Evolutionary conservation across 2,888 invertebrate species (phyloP), one percentile per base, ranked within the genome.

Genomic region (Trichogramma evanescens): DNA sequence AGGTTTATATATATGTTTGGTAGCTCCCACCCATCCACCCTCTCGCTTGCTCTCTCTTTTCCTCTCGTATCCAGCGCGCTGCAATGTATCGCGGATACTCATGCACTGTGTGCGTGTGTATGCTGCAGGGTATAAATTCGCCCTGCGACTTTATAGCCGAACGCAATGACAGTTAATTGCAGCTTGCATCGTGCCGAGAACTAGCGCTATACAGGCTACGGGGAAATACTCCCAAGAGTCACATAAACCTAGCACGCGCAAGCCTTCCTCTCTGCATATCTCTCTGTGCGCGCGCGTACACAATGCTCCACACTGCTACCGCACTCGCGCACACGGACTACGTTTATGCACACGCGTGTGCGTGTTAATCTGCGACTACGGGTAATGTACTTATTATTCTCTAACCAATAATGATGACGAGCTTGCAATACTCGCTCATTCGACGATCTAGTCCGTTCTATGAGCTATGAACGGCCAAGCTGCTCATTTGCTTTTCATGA

Each of bases 121-220:
- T 8, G 40, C 52, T 59, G 46, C 52, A 51, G 45, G 55, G 55
- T 58, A 62, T 64, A 64, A 64, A 64, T 64, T 62, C 48, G 46
- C 62, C 52, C 26, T 10, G 49, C 50, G 62, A 62, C 60, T 62
- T 62, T 60, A 64, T 64, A 60, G 60, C 60, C 58, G 46, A 60
- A 58, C 54, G 44, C 60, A 64, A 62, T 50, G 60, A 62, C 59
- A 64, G 64, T 60, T 60, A 64, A 64, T 64, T 64, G 62, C 60
- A 54, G 50, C 9, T 8, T n/a, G 45, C 10, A 45, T 45, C 8
- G 45, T 8, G 8, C 9, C 26, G 26, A 26, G 26, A 43, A 56
- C 43, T 49, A 56, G 50, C 54, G 38, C 56, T 59, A 45, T 45
- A 48, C 52, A 7, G 43, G 13, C 42, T 48, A 39, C 46, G 41